Percentiles rank a stretch among this genome's conserved stretches.
Conservation (phyloP, 2,113 vertebrate species). For the Ammodytes marinus region DNA sequence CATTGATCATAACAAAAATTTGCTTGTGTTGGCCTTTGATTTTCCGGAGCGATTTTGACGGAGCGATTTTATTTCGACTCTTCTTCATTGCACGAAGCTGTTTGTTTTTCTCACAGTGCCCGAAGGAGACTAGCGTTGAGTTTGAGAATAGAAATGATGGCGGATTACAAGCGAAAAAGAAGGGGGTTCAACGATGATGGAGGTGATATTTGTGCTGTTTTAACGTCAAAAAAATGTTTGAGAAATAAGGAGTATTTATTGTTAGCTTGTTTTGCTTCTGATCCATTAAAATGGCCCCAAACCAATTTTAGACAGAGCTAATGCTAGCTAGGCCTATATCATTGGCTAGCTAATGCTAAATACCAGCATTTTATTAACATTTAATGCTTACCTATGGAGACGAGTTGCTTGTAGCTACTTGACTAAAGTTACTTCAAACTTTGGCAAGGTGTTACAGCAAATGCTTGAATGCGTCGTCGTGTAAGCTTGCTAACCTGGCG, state of each 20-base stretch:
- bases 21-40: too few species aligned
- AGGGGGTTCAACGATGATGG: conserved; percentile 65
- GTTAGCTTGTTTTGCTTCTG: neutral
- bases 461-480: neutral
- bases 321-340: conserved; percentile 25
- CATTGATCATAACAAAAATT: too few species aligned
- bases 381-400: neutral
- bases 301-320: neutral
- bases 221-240: conserved; percentile 5
- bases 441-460: neutral
- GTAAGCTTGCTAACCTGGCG: conserved; percentile 59
- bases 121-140: neutral
- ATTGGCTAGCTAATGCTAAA: conserved; percentile 36
- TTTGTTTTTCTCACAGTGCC: conserved; percentile 14
- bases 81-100: neutral
- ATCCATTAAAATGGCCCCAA: neutral
- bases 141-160: conserved; percentile 62
- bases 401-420: neutral
- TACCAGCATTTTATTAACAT: neutral
- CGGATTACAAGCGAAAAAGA: conserved; percentile 70
- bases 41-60: too few species aligned
- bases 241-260: neutral
- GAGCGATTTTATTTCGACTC: neutral
- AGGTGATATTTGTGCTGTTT: conserved; percentile 83
- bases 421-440: conserved; percentile 35